Evolutionary conservation across 2,797 vertebrate species (phyloP).

Genomic region (Chaenodraco wilsoni): DNA sequence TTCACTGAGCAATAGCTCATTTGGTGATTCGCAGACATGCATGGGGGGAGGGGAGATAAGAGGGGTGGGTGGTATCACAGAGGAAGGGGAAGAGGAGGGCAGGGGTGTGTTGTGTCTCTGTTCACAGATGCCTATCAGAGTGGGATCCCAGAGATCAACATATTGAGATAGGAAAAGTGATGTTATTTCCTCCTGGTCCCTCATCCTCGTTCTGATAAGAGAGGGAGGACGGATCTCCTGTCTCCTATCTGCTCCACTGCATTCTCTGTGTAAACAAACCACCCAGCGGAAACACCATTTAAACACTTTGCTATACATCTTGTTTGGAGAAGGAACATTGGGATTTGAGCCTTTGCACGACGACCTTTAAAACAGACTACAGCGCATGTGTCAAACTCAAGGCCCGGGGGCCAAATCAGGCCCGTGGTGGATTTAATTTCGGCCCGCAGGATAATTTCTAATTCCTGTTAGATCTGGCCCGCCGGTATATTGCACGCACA

Average conservation of each 20-base stretch:
- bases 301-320: background rate
- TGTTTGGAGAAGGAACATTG: too few relatives aligned
- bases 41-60: background rate
- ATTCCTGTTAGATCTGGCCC: too few relatives aligned
- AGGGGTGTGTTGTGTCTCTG: constrained; percentile 77
- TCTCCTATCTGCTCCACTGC: constrained; percentile 1
- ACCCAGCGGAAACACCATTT: background rate
- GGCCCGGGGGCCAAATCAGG: too few relatives aligned
- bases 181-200: constrained; percentile 71
- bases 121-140: constrained; percentile 72
- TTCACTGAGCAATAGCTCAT: constrained; percentile 26
- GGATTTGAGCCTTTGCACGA: too few relatives aligned
- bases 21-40: constrained; percentile 42
- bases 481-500: too few relatives aligned
- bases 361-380: too few relatives aligned
- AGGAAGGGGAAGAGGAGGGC: constrained; percentile 37
- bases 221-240: constrained; percentile 47
- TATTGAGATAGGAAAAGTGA: constrained; percentile 61
- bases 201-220: constrained; percentile 73
- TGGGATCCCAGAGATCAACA: constrained; percentile 65
- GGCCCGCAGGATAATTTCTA: too few relatives aligned
- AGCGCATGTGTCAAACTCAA: too few relatives aligned
- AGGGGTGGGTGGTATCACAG: constrained; percentile 18
- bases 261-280: constrained; percentile 3
- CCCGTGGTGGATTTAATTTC: too few relatives aligned